A percentile compares a stretch with the other conserved stretches of the same genome.
Evolutionary conservation across 2,888 invertebrate species (phyloP).

Genomic region (Hypomecis punctinalis): DNA sequence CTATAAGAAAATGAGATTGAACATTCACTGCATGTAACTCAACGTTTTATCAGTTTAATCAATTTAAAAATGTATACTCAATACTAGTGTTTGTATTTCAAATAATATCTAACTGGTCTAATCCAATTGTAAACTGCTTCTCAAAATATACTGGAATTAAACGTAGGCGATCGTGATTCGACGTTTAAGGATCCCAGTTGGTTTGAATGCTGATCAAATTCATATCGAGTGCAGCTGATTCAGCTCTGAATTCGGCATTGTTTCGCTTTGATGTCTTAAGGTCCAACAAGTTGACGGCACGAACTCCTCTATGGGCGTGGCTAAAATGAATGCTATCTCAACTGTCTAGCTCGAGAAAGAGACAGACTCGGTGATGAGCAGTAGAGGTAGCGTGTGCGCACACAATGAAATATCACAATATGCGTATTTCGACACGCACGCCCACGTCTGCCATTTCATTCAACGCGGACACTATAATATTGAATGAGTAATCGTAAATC

Average conservation of each 20-base stretch:
- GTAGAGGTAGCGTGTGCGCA: too few relatives aligned
- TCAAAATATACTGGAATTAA: slow-evolving; percentile 25
- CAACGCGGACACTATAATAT: too few relatives aligned
- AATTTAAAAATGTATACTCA: not conserved
- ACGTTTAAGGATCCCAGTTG: slow-evolving; percentile 7
- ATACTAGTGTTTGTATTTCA: slow-evolving; percentile 12
- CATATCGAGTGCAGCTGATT: slow-evolving; percentile 2
- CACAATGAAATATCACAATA: too few relatives aligned
- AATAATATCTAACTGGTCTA: slow-evolving; percentile 36
- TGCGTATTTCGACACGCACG: too few relatives aligned
- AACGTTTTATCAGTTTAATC: slow-evolving; percentile 2
- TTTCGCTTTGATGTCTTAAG: not conserved
- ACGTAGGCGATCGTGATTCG: slow-evolving; percentile 33
- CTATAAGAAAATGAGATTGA: slow-evolving; percentile 44
- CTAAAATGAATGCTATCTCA: too few relatives aligned
- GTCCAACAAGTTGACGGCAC: too few relatives aligned
- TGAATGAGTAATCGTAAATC: too few relatives aligned
- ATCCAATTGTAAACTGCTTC: slow-evolving; percentile 30
- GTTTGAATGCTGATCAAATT: not conserved
- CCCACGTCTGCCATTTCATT: too few relatives aligned
- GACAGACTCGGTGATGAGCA: too few relatives aligned
- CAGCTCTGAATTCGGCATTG: not conserved
- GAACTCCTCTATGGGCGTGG: too few relatives aligned
- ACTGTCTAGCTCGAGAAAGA: too few relatives aligned
- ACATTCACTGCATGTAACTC: not conserved